Evolutionary conservation across 2,888 invertebrate genomes (phyloP), one percentile per base, ranked within the genome.

Genomic region (Cephus spinipes): DNA sequence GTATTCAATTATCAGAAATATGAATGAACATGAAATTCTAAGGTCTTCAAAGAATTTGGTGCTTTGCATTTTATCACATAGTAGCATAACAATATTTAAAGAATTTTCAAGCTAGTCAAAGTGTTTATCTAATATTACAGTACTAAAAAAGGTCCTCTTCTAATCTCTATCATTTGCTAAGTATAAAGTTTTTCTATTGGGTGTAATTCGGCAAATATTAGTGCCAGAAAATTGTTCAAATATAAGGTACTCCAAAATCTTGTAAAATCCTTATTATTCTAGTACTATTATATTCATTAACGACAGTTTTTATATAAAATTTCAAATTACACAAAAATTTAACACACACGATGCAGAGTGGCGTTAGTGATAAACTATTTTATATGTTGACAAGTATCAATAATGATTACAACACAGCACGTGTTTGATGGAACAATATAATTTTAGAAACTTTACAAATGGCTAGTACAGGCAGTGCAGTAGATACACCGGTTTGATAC

Each of bases 381-480:
- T 2, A 23, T 55, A 55, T 23, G 23, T 55, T 55, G 55, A 55
- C 23, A 55, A 55, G 0, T 55, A 55, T 23, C 55, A 55, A 55
- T 23, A 55, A 15, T 55, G 55, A 23, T 55, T 23, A 23, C 55
- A 55, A 55, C 55, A 55, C 55, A 55, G 55, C 9, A 55, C 23
- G 23, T 69, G 68, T 73, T 68, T 79, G 34, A 55, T 74, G 77
- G 69, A 30, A 73, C 74, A 74, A 55, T 55, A 74, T 36, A 79
- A 78, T 75, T 78, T 78, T 78, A 78, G 76, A 79, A 79, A 79
- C 77, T 71, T 36, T 79, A 74, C 76, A 78, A 79, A 79, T 55
- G 74, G 77, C 33, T 74, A 74, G 35, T 35, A 35, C 35, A 35
- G 69, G 75, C 55, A 69, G 69, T 78, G 55, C 35, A 36, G 71